Conservation (phyloP, 2,797 vertebrate species). For the Enoplosus armatus region DNA sequence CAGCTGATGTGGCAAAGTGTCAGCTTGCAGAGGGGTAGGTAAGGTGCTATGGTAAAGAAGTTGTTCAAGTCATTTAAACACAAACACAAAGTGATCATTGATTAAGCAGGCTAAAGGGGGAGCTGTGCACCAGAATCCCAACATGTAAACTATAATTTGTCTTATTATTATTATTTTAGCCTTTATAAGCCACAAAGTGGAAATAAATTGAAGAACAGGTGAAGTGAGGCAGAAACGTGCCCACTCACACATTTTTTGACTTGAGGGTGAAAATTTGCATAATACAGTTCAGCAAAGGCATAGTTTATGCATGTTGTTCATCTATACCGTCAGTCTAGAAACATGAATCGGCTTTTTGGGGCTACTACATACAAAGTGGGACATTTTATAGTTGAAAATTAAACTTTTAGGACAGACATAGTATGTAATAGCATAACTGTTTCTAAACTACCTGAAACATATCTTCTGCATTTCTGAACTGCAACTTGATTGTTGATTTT, state of each 20-base stretch:
- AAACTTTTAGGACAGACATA: not conserved
- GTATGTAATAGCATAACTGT: not conserved
- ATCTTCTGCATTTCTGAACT: not conserved
- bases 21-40: not conserved
- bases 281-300: not conserved
- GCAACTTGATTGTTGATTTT: not conserved
- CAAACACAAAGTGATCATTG: not conserved
- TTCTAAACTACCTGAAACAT: not conserved
- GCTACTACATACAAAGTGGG: not conserved
- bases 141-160: not conserved
- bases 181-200: not conserved
- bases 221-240: not conserved
- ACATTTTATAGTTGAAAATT: not conserved
- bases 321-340: not conserved
- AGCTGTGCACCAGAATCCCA: not conserved
- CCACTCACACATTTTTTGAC: not conserved
- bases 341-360: not conserved
- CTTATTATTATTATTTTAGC: not conserved
- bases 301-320: not conserved
- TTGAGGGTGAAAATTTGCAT: not conserved
- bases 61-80: not conserved
- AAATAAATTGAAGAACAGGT: constrained; percentile 1
- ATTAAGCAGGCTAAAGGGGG: not conserved
- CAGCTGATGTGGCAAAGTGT: not conserved
- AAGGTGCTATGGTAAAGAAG: not conserved